These are phyloP conservation scores for Novumbra hubbsi DNA, from an alignment of 2,797 vertebrate genomes.

Conservation along the genomic window DNA sequence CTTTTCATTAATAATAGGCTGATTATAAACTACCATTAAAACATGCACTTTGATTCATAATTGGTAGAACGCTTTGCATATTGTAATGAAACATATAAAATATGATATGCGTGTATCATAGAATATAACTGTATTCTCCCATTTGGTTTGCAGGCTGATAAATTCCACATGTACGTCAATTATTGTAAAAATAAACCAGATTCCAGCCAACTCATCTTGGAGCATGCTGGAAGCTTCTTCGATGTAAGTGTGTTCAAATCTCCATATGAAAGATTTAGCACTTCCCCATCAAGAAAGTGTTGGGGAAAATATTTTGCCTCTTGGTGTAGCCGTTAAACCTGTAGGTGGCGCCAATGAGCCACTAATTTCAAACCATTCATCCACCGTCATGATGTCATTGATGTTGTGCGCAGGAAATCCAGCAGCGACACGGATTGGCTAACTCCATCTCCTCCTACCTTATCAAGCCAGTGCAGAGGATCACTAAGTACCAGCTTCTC, in stretches of 20 bases:
- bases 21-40: neutral
- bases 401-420: conserved; percentile 83
- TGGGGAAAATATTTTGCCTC: neutral
- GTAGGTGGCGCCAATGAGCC: conserved; percentile 45
- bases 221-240: conserved; percentile 94
- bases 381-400: neutral
- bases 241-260: conserved; percentile 80
- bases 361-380: neutral
- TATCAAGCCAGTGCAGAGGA: conserved; percentile 98
- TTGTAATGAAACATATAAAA: neutral
- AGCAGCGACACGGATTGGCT: conserved; percentile 90
- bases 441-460: conserved; percentile 99
- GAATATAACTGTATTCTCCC: conserved; percentile 6
- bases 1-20: neutral
- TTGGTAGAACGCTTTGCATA: neutral
- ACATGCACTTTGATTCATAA: neutral
- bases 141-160: conserved; percentile 85
- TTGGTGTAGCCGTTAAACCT: conserved; percentile 28
- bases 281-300: neutral
- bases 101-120: neutral
- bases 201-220: conserved; percentile 95
- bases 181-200: conserved; percentile 99
- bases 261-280: neutral
- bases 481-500: conserved; percentile 97
- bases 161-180: conserved; percentile 98